Evolutionary conservation across 2,113 vertebrate genomes (phyloP), one percentile per base, ranked within the genome.

Genomic region (Thamnaconus septentrionalis): DNA sequence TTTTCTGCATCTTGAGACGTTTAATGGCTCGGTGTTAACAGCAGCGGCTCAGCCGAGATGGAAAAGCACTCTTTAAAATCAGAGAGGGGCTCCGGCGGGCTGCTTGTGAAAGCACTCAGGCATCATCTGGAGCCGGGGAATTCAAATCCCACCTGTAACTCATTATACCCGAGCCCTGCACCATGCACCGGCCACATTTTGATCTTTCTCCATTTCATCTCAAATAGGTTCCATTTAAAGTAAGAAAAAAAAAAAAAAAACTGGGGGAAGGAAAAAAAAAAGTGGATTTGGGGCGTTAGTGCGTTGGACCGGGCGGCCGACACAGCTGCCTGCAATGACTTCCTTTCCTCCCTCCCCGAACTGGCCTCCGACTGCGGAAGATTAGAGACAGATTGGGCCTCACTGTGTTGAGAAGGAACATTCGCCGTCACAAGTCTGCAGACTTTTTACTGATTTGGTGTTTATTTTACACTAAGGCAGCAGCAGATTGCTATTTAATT

Each of bases 131-230:
- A 80, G 75, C 79, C 70, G 79, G 62, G 66, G 82, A 80, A 84
- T 80, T 78, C 64, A 84, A 85, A 73, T 71, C 75, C 76, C 87
- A 88, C 87, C 88, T 91, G 86, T 81, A 82, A 83, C 77, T 89
- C 85, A 87, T 91, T 89, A 88, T 81, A 78, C 76, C 75, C 65
- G 12, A 53, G 66, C 79, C 66, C 53, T 9, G 68, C 69, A 48
- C 79, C 65, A 59, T 75, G 71, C 80, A 74, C 80, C 79, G 73
- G 89, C 78, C 80, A 62, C 82, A 86, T 88, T 87, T 85, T 86
- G 80, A 86, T 81, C 80, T 82, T 78, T 80, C 76, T 86, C 79
- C 73, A 74, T 84, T 81, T 84, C 71, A 78, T 87, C 81, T 82
- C 49, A 86, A 88, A 84, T 76, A 81, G 74, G 67, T 83, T 83